Percentiles rank a stretch among this genome's conserved stretches.
phyloP scores from a whole-genome alignment of 2,888 invertebrate genomes.

The Thymelicus acteon region DNA sequence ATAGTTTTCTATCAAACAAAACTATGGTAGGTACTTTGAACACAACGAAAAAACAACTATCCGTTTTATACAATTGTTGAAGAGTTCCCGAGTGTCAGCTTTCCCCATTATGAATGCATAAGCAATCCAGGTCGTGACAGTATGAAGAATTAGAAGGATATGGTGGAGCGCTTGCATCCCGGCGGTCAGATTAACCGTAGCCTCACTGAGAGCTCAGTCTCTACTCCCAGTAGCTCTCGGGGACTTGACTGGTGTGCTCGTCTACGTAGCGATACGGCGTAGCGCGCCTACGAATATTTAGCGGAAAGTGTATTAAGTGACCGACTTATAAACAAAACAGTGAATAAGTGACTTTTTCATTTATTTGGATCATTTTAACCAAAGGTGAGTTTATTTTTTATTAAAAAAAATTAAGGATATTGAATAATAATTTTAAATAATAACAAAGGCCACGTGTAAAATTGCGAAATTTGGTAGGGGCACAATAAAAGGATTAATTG shows the following conservation, averaged over 20 bases:
- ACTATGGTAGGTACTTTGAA: not conserved
- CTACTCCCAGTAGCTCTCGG: constrained; percentile 63
- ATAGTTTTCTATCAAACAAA: not conserved
- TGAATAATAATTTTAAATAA: not conserved
- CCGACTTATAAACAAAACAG: constrained; percentile 27
- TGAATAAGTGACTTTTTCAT: constrained; percentile 26
- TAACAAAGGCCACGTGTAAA: too few species aligned
- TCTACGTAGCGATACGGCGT: constrained; percentile 42
- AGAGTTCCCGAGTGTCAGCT: constrained; percentile 22
- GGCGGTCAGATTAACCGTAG: constrained; percentile 53
- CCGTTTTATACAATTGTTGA: constrained; percentile 11
- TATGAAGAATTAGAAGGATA: constrained; percentile 54
- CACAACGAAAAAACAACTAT: not conserved
- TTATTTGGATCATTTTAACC: constrained; percentile 33
- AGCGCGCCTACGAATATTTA: constrained; percentile 41
- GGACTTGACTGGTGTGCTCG: constrained; percentile 55
- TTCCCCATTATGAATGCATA: constrained; percentile 44
- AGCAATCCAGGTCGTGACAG: constrained; percentile 43
- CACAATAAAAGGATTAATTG: not conserved
- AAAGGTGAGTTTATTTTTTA: constrained; percentile 30
- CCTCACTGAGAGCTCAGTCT: constrained; percentile 36
- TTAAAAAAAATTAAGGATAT: not conserved
- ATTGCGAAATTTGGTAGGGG: not conserved
- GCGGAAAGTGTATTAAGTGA: constrained; percentile 38
- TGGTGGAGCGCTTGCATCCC: constrained; percentile 51